Conservation (phyloP, 2,113 vertebrate species). For the Arizona elegans region DNA sequence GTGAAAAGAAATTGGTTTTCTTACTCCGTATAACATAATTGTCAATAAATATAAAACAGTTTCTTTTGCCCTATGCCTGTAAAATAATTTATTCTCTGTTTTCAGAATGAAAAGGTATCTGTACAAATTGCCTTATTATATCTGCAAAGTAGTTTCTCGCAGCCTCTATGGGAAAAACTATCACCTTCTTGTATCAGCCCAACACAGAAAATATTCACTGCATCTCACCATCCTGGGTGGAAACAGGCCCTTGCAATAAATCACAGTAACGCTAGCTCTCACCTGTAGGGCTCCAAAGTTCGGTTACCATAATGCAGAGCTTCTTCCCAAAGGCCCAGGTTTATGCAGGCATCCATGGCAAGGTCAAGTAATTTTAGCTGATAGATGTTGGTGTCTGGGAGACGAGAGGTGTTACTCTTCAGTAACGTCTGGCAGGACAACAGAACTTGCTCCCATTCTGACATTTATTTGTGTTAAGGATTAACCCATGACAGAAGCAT, state of each 20-base stretch:
- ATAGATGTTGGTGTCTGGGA: slow-evolving; percentile 88
- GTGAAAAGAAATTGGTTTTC: background rate
- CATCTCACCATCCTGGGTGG: background rate
- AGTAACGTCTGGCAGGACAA: slow-evolving; percentile 70
- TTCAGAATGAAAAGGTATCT: background rate
- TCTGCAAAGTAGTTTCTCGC: background rate
- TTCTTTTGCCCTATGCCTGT: background rate
- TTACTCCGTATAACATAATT: background rate
- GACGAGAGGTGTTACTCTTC: slow-evolving; percentile 34
- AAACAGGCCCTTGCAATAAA: background rate
- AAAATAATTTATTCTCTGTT: background rate
- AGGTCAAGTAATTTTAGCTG: slow-evolving; percentile 84
- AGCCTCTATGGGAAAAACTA: background rate
- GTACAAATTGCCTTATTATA: background rate
- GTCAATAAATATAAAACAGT: background rate
- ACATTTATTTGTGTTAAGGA: slow-evolving; percentile 69
- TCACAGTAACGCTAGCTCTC: slow-evolving; percentile 38
- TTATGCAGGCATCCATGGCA: slow-evolving; percentile 84
- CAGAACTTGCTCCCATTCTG: slow-evolving; percentile 81
- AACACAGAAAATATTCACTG: background rate
- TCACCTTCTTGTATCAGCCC: too few species aligned
- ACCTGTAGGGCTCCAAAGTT: slow-evolving; percentile 86
- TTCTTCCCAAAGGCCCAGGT: slow-evolving; percentile 78
- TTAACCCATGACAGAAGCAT: slow-evolving; percentile 29
- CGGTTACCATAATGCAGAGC: slow-evolving; percentile 77